Evolutionary conservation across 2,797 vertebrate genomes (phyloP).

Genomic region (Peromyscus attwateri): DNA sequence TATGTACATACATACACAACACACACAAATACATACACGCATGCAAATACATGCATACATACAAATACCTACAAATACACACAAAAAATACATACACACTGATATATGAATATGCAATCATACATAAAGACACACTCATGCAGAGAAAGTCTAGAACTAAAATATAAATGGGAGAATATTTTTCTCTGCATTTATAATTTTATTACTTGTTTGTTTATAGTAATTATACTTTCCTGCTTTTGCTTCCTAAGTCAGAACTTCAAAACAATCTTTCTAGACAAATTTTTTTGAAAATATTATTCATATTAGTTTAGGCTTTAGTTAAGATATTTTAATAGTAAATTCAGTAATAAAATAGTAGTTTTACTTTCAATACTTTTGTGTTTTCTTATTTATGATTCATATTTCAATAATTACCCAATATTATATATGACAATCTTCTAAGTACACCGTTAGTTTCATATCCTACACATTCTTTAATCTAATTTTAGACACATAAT

Average conservation of each 20-base stretch:
- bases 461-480: neutral
- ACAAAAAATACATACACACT: neutral
- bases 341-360: neutral
- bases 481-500: neutral
- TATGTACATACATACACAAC: neutral
- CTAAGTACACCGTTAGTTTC: neutral
- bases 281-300: neutral
- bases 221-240: neutral
- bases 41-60: neutral
- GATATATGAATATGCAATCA: neutral
- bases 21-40: neutral
- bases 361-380: neutral
- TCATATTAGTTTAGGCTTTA: neutral
- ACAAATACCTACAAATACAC: neutral
- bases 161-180: conserved; percentile 38
- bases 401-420: neutral
- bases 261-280: neutral
- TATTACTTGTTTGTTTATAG: conserved; percentile 8
- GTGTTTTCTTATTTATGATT: conserved; percentile 1
- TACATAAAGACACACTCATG: neutral
- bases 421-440: neutral
- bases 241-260: neutral
- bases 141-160: neutral
- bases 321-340: neutral
- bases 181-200: conserved; percentile 11